Evolutionary conservation across 2,888 invertebrate genomes (phyloP).

Genomic region (Malacosoma neustria): DNA sequence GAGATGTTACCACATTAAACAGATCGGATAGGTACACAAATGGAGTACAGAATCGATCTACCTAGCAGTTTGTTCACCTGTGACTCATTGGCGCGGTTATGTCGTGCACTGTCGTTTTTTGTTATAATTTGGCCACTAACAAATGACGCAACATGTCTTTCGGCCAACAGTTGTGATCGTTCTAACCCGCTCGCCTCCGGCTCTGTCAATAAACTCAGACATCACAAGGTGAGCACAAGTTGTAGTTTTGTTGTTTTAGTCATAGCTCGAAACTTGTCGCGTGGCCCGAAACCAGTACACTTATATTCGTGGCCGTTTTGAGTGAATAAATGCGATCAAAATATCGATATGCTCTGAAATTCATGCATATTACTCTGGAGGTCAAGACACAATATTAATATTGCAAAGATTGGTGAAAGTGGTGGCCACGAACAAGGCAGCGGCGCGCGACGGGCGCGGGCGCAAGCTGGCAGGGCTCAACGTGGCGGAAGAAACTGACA

Average conservation of each 20-base stretch:
- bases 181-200: conserved; percentile 37
- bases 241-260: conserved; percentile 43
- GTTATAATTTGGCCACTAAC: conserved; percentile 35
- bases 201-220: conserved; percentile 71
- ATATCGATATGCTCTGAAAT: conserved; percentile 6
- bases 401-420: conserved; percentile 62
- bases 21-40: background rate
- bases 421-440: conserved; percentile 57
- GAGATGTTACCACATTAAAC: conserved; percentile 19
- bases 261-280: conserved; percentile 27
- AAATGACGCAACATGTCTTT: conserved; percentile 56
- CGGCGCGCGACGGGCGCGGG: conserved; percentile 68
- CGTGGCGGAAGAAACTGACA: conserved; percentile 64
- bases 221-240: conserved; percentile 53
- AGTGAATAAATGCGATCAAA: conserved; percentile 4
- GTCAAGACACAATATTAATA: conserved; percentile 42
- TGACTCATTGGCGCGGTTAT: conserved; percentile 29
- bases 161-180: conserved; percentile 35
- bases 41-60: conserved; percentile 1
- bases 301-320: conserved; percentile 1
- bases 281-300: conserved; percentile 28
- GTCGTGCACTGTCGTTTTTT: conserved; percentile 47
- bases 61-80: conserved; percentile 10
- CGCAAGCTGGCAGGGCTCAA: conserved; percentile 42
- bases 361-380: conserved; percentile 24